Evolutionary conservation across 2,113 vertebrate genomes (phyloP), one percentile per base, ranked within the genome.

Genomic region (Dryoscopus gambensis): DNA sequence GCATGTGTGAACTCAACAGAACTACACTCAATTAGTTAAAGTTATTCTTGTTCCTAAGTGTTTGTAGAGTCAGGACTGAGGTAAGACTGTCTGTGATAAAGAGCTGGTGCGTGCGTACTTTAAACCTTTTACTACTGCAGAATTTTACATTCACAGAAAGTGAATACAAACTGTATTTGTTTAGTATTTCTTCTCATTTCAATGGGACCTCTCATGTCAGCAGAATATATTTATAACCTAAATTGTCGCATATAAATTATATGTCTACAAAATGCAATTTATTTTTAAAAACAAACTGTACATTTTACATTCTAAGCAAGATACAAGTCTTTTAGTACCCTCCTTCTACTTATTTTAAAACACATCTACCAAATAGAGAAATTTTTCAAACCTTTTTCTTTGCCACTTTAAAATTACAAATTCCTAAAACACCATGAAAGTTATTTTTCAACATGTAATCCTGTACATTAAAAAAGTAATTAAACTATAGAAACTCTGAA

Each of bases 21-120:
- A 44, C 67, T 63, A 59, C 53, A 39, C 35, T 77, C 27, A 37
- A 14, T 44, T 82, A 62, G 46, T 59, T 87, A 49, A 90, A 93
- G 24, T 73, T 74, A 47, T 22, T 33, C 55, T 82, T 73, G 42
- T 62, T 91, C 50, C 30, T 82, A 73, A 89, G 53, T 69, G 81
- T 77, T 71, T 93, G 57, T 50, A 81, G 82, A 90, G 84, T 53
- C 60, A 81, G 63, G 52, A 67, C 4, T 69, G 79, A 85, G 56
- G 60, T 68, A 82, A 96, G 68, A 69, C 62, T 33, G 39, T 68
- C 63, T 79, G 42, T 63, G 87, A 94, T 90, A 95, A 94, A 92
- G 47, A 52, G 39, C 73, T 78, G 52, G 33, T 49, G 27, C 13
- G 1, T 68, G 68, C 86, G 83, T 67, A 52, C 88, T 93, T 94